Percentiles rank a stretch among this genome's conserved stretches.
Conservation (phyloP, 2,113 vertebrate genomes). For the Cavia porcellus region DNA sequence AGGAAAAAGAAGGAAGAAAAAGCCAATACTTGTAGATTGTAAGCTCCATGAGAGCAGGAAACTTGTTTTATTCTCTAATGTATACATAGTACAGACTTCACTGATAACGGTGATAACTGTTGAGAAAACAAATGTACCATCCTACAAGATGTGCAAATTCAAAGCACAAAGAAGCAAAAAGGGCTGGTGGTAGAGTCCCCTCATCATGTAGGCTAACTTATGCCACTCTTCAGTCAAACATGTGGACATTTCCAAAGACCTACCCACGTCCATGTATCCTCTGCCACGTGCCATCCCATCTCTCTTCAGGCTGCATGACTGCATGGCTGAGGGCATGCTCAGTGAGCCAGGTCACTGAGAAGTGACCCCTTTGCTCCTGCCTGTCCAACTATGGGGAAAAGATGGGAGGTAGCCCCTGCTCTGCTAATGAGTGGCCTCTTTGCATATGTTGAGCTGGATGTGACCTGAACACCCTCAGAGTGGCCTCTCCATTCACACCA, state of each 20-base stretch:
- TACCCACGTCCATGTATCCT: slow-evolving; percentile 36
- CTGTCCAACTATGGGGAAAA: not conserved
- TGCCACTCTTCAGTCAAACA: not conserved
- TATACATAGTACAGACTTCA: not conserved
- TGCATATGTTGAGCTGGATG: not conserved
- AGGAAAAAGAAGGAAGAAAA: not conserved
- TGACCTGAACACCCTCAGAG: not conserved
- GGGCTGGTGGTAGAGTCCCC: not conserved
- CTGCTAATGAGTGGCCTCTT: not conserved
- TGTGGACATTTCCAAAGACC: slow-evolving; percentile 27
- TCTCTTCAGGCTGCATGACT: slow-evolving; percentile 79
- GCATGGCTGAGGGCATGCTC: slow-evolving; percentile 67
- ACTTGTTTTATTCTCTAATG: not conserved
- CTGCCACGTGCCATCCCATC: slow-evolving; percentile 60
- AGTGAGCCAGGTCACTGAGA: slow-evolving; percentile 42
- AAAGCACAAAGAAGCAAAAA: not conserved
- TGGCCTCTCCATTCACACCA: not conserved
- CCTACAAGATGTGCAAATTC: not conserved
- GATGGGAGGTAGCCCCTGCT: not conserved
- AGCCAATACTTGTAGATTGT: not conserved
- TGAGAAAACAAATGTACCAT: not conserved
- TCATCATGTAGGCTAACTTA: not conserved
- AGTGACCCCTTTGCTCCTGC: slow-evolving; percentile 24
- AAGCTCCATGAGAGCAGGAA: slow-evolving; percentile 17
- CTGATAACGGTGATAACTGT: not conserved